A percentile compares a stretch with the other conserved stretches of the same genome.
Conservation (phyloP, 2,888 invertebrate genomes). For the Cerceris ruficornis region DNA sequence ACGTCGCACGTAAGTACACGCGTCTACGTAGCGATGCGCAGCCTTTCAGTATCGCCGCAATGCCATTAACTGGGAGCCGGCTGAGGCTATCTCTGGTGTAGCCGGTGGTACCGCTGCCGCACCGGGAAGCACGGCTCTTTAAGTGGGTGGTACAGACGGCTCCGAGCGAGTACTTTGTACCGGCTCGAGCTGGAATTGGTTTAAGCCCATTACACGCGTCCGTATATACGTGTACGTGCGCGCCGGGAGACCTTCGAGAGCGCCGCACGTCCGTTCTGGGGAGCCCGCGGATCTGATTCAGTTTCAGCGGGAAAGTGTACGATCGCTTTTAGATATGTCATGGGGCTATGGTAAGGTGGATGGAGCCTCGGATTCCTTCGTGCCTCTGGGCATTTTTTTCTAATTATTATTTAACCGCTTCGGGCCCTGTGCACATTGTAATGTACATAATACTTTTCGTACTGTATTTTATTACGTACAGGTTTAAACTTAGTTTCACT, state of each 20-base stretch:
- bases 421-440: no score
- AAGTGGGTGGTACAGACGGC: conserved; percentile 71
- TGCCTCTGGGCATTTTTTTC: no score
- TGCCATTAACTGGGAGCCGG: conserved; percentile 62
- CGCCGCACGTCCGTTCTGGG: conserved; percentile 31
- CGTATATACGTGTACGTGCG: conserved; percentile 42
- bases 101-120: conserved; percentile 37
- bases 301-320: conserved; percentile 14
- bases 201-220: conserved; percentile 65
- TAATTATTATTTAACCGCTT: no score
- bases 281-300: conserved; percentile 39
- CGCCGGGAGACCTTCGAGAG: conserved; percentile 50
- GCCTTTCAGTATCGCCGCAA: conserved; percentile 61
- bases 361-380: no score
- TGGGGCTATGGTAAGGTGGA: no score
- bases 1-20: not conserved
- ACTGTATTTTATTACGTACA: no score
- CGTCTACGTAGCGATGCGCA: conserved; percentile 30
- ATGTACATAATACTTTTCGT: no score
- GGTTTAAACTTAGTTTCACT: no score
- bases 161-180: conserved; percentile 67
- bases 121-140: conserved; percentile 61
- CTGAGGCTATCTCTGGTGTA: conserved; percentile 57
- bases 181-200: conserved; percentile 64
- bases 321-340: no score